Evolutionary conservation across 1,140 invertebrate species (phyloP).

Genomic region (Zaprionus kolodkinae): DNA sequence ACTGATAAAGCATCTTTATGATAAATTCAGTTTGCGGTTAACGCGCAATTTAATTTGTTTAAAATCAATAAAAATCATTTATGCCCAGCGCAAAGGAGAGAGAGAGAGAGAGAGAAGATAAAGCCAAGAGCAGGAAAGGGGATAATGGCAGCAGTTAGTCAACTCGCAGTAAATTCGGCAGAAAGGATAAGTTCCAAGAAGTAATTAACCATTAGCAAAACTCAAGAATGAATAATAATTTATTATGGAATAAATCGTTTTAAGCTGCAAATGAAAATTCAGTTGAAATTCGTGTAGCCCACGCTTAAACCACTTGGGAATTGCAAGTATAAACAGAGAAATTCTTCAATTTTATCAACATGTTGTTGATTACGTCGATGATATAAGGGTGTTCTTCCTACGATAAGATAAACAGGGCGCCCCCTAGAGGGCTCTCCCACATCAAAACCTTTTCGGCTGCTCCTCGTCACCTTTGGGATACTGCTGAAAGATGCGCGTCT

Average conservation of each 20-base stretch:
- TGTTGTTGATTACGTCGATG: neutral
- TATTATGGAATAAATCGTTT: neutral
- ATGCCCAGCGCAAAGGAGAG: neutral
- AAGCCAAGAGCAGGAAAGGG: neutral
- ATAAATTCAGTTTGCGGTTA: constrained; percentile 78
- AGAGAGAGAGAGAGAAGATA: neutral
- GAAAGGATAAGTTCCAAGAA: neutral
- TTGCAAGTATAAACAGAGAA: neutral
- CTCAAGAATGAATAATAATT: neutral
- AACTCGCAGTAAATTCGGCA: neutral
- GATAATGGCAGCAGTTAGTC: neutral
- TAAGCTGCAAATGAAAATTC: neutral
- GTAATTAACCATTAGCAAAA: constrained; percentile 1
- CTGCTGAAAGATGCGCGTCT: constrained; percentile 71
- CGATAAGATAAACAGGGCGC: constrained; percentile 31
- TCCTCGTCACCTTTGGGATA: constrained; percentile 59
- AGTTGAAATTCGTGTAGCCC: too few species aligned
- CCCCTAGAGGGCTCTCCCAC: neutral
- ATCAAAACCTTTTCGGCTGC: constrained; percentile 51
- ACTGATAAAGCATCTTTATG: constrained; percentile 78
- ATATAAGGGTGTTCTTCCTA: neutral
- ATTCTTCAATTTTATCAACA: neutral
- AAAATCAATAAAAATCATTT: constrained; percentile 81
- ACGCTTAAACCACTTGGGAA: neutral
- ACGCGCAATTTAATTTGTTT: constrained; percentile 82